Evolutionary conservation across 2,888 invertebrate genomes (phyloP).

Genomic region (Drosophila lutescens): DNA sequence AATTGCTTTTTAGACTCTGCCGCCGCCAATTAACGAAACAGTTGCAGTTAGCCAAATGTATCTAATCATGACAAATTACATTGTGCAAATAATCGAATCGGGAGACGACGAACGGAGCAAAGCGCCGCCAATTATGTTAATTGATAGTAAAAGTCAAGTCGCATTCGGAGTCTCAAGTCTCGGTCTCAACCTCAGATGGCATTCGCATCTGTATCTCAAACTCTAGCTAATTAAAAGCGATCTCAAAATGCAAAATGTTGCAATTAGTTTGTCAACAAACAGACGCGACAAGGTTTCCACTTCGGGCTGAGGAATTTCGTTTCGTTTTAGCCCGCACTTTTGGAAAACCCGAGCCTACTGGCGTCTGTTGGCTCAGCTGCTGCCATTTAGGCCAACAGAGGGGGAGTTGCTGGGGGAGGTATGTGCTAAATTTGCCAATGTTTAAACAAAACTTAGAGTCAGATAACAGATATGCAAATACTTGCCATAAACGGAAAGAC

Average conservation of each 20-base stretch:
- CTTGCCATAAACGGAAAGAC: slow-evolving; percentile 3
- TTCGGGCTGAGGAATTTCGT: slow-evolving; percentile 22
- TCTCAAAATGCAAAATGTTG: slow-evolving; percentile 50
- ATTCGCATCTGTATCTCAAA: slow-evolving; percentile 17
- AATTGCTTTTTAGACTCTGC: slow-evolving; percentile 24
- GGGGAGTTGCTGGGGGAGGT: neutral
- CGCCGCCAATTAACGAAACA: slow-evolving; percentile 37
- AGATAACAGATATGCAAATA: slow-evolving; percentile 60
- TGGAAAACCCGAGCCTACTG: slow-evolving; percentile 57
- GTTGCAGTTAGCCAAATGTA: slow-evolving; percentile 47
- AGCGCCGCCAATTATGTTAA: slow-evolving; percentile 71
- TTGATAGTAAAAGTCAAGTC: slow-evolving; percentile 69
- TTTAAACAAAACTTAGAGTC: slow-evolving; percentile 35
- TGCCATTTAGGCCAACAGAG: slow-evolving; percentile 43
- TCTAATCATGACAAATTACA: slow-evolving; percentile 60
- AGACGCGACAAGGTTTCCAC: slow-evolving; percentile 55
- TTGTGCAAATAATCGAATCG: slow-evolving; percentile 56
- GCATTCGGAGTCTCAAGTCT: neutral
- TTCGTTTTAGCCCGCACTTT: slow-evolving; percentile 35
- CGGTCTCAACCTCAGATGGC: slow-evolving; percentile 13
- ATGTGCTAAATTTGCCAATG: slow-evolving; percentile 56
- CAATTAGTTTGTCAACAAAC: slow-evolving; percentile 69
- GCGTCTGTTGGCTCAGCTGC: slow-evolving; percentile 46
- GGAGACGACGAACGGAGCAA: slow-evolving; percentile 27
- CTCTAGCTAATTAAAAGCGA: slow-evolving; percentile 64